Percentiles rank a stretch among this genome's conserved stretches.
These are phyloP conservation scores for Dicrostonyx torquatus DNA, from an alignment of 2,797 vertebrate species.

Conservation along the genomic window DNA sequence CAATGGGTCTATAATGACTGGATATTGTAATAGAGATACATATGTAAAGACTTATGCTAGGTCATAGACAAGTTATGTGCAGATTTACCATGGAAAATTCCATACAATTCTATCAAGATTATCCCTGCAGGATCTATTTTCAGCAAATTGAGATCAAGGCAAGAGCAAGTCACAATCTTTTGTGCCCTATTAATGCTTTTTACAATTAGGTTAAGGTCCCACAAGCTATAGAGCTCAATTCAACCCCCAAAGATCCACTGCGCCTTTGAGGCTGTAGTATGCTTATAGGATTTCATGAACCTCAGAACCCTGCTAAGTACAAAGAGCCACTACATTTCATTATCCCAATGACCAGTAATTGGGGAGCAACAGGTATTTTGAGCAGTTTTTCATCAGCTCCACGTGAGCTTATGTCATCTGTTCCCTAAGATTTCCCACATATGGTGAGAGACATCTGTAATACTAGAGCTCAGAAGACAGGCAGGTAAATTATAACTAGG, in stretches of 20 bases:
- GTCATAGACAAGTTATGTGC: conserved; percentile 93
- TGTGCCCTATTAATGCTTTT: conserved; percentile 93
- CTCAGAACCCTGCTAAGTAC: conserved; percentile 91
- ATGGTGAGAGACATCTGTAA: not conserved
- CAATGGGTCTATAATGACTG: conserved; percentile 94
- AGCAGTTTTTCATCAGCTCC: conserved; percentile 89
- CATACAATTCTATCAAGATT: conserved; percentile 90
- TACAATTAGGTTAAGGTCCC: conserved; percentile 93
- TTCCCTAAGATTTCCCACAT: conserved; percentile 90
- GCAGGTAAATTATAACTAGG: not conserved
- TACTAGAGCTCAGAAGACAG: not conserved
- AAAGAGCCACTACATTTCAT: conserved; percentile 84
- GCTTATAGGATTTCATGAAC: conserved; percentile 90
- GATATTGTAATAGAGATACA: conserved; percentile 93
- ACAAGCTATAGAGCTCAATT: conserved; percentile 93
- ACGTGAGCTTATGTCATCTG: conserved; percentile 91
- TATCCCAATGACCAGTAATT: conserved; percentile 85
- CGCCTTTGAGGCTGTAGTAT: conserved; percentile 90
- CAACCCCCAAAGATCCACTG: conserved; percentile 91
- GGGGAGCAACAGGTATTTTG: conserved; percentile 92
- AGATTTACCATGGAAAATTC: conserved; percentile 86
- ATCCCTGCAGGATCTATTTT: conserved; percentile 94
- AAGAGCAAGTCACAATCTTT: conserved; percentile 94
- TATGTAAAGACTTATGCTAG: conserved; percentile 89
- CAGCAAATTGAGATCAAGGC: conserved; percentile 92